Evolutionary conservation across 53 echinoderm and acorn worm species (phyloP), one percentile per base, ranked within the genome.

Genomic region (Holothuria scabra): DNA sequence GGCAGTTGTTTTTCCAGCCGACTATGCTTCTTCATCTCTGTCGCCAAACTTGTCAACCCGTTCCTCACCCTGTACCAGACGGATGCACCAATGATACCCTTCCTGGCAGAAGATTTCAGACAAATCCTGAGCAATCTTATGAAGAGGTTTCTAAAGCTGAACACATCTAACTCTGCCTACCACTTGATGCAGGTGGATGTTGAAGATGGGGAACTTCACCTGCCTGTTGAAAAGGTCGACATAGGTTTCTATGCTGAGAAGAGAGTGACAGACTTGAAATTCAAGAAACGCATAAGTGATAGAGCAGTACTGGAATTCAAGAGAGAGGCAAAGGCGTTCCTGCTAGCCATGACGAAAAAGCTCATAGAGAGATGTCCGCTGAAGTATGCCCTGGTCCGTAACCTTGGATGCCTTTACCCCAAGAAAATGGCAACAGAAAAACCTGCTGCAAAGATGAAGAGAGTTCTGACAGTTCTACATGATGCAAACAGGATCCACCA

Each of bases 341-440:
- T 87, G 67, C 76, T 65, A 59, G 83, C 78, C 24, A 87, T 86
- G 79, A 87, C 83, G 44, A 35, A 48, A n/a, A 91, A 88, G 57
- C 88, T 91, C 28, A 56, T 88, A 38, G 85, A 87, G 57, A 88
- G 56, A 63, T 91, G 80, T 62, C 91, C 91, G 30, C 85, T 91
- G 64, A 88, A 91, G 87, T 91, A 91, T 87, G 60, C 66, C 12
- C 63, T 91, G 46, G 84, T 66, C 29, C 87, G 87, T 30, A 79
- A 83, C 59, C 56, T 87, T 46, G 76, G 58, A 69, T 91, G 91
- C 62, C 67, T 87, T 5, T 76, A 68, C 76, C 91, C 84, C 22
- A 56, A 62, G 59, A 80, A 60, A 33, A 84, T 91, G 79, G 87
- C 84, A 28, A 28, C 1, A 19, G 67, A 83, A 46, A 67, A 64